phyloP scores from a whole-genome alignment of 2,888 invertebrate species.

The Lissonota sp. region DNA sequence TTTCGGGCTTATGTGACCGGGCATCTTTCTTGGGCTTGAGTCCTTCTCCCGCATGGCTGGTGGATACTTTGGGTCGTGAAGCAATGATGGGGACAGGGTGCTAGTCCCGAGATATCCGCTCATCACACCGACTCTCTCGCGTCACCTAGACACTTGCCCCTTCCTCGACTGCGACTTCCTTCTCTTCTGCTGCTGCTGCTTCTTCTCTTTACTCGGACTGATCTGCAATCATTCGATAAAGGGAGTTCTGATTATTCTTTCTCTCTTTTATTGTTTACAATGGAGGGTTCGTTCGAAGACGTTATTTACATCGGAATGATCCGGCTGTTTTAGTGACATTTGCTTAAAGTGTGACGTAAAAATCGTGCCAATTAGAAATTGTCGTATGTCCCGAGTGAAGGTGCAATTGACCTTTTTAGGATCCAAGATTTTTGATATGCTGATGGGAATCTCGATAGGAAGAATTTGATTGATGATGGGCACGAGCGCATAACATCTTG shows the following conservation, averaged over 20 bases:
- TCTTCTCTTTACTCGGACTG: slow-evolving; percentile 67
- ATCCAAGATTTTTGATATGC: too few species aligned
- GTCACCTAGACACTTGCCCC: slow-evolving; percentile 54
- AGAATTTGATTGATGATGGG: slow-evolving; percentile 28
- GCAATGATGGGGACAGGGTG: slow-evolving; percentile 83
- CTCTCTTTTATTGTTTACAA: too few species aligned
- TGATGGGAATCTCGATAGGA: too few species aligned
- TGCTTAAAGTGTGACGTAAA: too few species aligned
- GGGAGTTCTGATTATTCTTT: too few species aligned
- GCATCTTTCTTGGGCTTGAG: slow-evolving; percentile 95
- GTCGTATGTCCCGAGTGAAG: too few species aligned
- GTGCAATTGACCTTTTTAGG: too few species aligned
- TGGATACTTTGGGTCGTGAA: slow-evolving; percentile 81
- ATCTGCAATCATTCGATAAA: slow-evolving; percentile 64
- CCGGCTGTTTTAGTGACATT: too few species aligned
- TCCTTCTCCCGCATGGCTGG: slow-evolving; percentile 95
- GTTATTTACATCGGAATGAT: too few species aligned
- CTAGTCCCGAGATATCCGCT: slow-evolving; percentile 82
- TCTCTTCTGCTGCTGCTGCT: slow-evolving; percentile 37
- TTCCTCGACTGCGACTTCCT: slow-evolving; percentile 28
- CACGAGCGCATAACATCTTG: slow-evolving; percentile 56
- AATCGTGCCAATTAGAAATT: too few species aligned
- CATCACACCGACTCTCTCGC: slow-evolving; percentile 79
- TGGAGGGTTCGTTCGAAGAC: too few species aligned
- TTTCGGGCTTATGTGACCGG: slow-evolving; percentile 89